Evolutionary conservation across 2,797 vertebrate genomes (phyloP), one percentile per base, ranked within the genome.

Genomic region (Scomberomorus guttatus): DNA sequence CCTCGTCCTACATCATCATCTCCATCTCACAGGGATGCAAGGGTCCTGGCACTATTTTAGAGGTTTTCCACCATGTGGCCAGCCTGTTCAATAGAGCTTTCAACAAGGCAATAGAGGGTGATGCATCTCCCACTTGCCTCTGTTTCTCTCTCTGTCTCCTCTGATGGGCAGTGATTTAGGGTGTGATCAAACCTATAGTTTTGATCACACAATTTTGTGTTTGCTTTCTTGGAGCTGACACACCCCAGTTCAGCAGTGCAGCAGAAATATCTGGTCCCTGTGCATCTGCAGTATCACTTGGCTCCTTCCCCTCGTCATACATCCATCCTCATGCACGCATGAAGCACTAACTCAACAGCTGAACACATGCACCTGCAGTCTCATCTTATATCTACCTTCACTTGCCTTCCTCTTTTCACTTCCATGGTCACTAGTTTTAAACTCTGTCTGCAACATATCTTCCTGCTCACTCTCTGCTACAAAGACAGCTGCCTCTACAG

Each of bases 41-140:
- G 75, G 67, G 75, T 72, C 52, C 64, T 84, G 72, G 79, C 71
- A 63, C n/a, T 57, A 69, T 73, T 81, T 83, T 51, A 80, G 3
- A 85, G 59, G 69, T 77, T 84, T 65, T 77, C 52, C 34, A 50
- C 15, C 69, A 62, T 68, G 72, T 63, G 66, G 12, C 50, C 14
- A 1, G 46, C 48, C 50, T 52, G 52, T 56, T 63, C 60, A 34
- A 71, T 25, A 20, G 2, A 61, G 44, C 51, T 76, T 63, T 79
- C 20, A 65, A n/a, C 46, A n/a, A 70, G 42, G 65, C 57, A 69
- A 61, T 20, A 18, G n/a, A 62, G 25, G 17, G 39, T 15, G 56
- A 81, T 79, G 51, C 46, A 60, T 65, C 73, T 15, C 69, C 68
- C 56, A 72, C 77, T 78, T 9, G 6, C 27, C 34, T 59, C 13